Base-by-base conservation (phyloP, 2,888 invertebrate genomes). In the Deilephila elpenor region DNA sequence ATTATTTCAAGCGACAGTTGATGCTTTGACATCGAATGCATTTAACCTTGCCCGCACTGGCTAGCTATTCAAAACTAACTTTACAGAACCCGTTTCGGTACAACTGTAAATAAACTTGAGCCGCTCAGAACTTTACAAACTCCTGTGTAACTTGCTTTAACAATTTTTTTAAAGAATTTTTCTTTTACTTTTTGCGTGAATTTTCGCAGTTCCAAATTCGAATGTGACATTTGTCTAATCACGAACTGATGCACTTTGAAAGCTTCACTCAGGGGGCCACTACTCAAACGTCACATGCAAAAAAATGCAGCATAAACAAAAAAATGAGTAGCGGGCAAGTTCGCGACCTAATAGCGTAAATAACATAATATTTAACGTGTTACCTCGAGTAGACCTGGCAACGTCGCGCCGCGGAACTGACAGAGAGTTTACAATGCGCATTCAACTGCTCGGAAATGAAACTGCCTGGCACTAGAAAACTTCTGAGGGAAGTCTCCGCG, bases 371-470 rank as follows among this genome's bases (percentile, higher is more conserved):
- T 86, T 89, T 92, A 93, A 93, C 93, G 93, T 94, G 91, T 86
- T 88, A 88, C 79, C 84, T 85, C 85, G 84, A 84, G 85, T 51
- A 85, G 83, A 88, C 85, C 88, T 88, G 92, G 91, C 89, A 89
- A 89, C 91, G 91, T 88, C 89, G 90, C 91, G 87, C 87, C 89
- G 88, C 83, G 84, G 83, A 85, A 84, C 87, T 89, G 91, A 88
- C 89, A 89, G 88, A 88, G 90, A 85, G 90, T 89, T 84, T 87
- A 89, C 89, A 91, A 91, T 87, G 89, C 91, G 92, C 90, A 92
- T 93, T 92, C 92, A 93, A 92, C 94, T 93, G 93, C 92, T 93
- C 86, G 89, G 86, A 88, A 86, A 86, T 88, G 85, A 84, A 86
- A 92, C 93, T 93, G 93, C 85, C 86, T 83, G 81, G 84, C 82